phyloP scores from a whole-genome alignment of 2,797 vertebrate genomes.

The Dipus sagitta region DNA sequence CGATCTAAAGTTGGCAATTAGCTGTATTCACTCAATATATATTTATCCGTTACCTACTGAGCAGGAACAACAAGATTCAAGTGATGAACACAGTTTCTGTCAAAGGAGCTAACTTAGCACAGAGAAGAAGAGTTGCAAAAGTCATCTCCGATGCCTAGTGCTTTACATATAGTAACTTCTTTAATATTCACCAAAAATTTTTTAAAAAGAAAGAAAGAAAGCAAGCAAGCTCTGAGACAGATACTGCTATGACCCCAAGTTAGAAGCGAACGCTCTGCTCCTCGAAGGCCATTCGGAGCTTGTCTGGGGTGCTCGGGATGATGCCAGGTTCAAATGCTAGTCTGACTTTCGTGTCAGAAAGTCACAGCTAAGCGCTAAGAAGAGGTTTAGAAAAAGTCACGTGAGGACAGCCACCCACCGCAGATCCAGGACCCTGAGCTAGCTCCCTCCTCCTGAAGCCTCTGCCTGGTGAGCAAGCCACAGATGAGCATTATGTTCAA shows the following conservation, averaged over 20 bases:
- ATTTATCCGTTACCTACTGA: conserved; percentile 56
- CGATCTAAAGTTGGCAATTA: conserved; percentile 58
- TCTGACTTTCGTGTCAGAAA: not conserved
- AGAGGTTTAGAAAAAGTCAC: not conserved
- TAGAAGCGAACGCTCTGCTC: not conserved
- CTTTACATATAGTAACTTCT: not conserved
- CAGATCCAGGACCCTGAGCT: not conserved
- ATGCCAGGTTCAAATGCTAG: not conserved
- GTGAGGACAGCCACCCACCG: not conserved
- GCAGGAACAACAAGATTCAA: conserved; percentile 27
- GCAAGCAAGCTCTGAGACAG: not conserved
- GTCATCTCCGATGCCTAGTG: not conserved
- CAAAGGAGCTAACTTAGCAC: not conserved
- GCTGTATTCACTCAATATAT: conserved; percentile 29
- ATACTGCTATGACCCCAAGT: not conserved
- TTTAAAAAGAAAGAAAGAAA: not conserved
- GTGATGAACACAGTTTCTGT: not conserved
- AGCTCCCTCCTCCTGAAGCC: not conserved
- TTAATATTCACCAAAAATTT: not conserved
- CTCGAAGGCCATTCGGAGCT: not conserved
- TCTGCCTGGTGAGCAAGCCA: not conserved
- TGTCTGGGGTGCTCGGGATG: not conserved
- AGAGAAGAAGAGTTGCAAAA: not conserved
- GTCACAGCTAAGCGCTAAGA: not conserved
- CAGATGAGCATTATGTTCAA: not conserved